A percentile compares a stretch with the other conserved stretches of the same genome.
phyloP scores from a whole-genome alignment of 2,113 vertebrate species.

The Spea multiplicata region DNA sequence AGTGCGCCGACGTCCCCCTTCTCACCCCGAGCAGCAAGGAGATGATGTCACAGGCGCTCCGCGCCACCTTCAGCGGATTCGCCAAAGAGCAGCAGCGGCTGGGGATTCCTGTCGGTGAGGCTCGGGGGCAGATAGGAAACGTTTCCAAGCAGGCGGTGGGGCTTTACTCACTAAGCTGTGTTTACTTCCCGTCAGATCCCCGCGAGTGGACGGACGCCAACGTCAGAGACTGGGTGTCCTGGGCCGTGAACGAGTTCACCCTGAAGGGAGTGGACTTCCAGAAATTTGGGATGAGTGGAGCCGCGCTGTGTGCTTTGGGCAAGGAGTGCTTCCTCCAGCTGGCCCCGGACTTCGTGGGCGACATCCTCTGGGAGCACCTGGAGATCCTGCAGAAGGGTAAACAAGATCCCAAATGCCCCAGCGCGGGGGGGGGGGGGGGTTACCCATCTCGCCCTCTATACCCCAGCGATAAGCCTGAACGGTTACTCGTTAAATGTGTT shows the following conservation, averaged over 20 bases:
- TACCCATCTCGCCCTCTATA: too few relatives aligned
- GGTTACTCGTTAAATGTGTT: too few relatives aligned
- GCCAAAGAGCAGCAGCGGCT: conserved; percentile 93
- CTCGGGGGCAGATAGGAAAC: background rate
- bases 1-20: conserved; percentile 93
- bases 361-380: conserved; percentile 98
- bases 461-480: too few relatives aligned
- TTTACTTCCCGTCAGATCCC: conserved; percentile 72
- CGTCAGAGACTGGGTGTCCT: conserved; percentile 91
- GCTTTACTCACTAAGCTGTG: background rate
- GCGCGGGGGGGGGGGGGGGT: background rate
- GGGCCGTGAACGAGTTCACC: conserved; percentile 97
- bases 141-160: too few relatives aligned
- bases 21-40: conserved; percentile 97
- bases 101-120: conserved; percentile 91
- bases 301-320: conserved; percentile 87
- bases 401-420: background rate
- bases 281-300: conserved; percentile 93
- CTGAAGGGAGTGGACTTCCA: conserved; percentile 95
- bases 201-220: conserved; percentile 93
- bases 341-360: conserved; percentile 95
- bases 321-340: conserved; percentile 96
- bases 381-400: conserved; percentile 98
- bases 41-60: conserved; percentile 98
- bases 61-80: conserved; percentile 96